A percentile compares a stretch with the other conserved stretches of the same genome.
These are phyloP conservation scores for Microcebus jonahi DNA, from an alignment of 2,113 vertebrate species.

Conservation along the genomic window DNA sequence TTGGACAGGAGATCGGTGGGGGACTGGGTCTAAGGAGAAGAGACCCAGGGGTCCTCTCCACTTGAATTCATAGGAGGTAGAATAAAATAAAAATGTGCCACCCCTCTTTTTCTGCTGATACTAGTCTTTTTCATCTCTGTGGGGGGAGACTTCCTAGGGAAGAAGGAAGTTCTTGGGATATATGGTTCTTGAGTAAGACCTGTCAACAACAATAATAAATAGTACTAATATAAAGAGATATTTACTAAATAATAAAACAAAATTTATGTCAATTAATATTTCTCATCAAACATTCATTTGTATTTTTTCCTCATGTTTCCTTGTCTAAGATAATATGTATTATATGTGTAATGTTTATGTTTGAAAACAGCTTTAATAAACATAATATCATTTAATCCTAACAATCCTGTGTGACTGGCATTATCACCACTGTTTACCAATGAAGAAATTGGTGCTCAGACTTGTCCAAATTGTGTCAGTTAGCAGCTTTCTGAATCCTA, in stretches of 20 bases:
- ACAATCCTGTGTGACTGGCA: background rate
- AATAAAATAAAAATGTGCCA: background rate
- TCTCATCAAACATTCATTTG: background rate
- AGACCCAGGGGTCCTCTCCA: background rate
- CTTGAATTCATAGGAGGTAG: background rate
- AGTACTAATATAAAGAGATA: background rate
- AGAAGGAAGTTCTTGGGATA: constrained; percentile 17
- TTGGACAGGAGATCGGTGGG: background rate
- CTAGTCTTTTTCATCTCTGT: background rate
- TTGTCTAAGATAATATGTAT: background rate
- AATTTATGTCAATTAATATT: constrained; percentile 18
- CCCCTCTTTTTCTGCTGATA: background rate
- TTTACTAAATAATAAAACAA: constrained; percentile 24
- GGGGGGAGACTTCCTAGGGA: background rate
- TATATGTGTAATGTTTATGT: background rate
- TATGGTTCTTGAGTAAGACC: constrained; percentile 24
- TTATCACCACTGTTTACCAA: background rate
- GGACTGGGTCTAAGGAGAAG: background rate
- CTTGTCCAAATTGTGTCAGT: background rate
- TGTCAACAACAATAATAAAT: background rate
- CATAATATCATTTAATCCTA: background rate
- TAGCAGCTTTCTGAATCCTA: constrained; percentile 24
- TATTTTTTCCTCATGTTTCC: too few species aligned
- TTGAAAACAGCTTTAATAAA: constrained; percentile 45
- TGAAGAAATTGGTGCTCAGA: constrained; percentile 11